Evolutionary conservation across 2,888 invertebrate species (phyloP).

Genomic region (Thyatira batis): DNA sequence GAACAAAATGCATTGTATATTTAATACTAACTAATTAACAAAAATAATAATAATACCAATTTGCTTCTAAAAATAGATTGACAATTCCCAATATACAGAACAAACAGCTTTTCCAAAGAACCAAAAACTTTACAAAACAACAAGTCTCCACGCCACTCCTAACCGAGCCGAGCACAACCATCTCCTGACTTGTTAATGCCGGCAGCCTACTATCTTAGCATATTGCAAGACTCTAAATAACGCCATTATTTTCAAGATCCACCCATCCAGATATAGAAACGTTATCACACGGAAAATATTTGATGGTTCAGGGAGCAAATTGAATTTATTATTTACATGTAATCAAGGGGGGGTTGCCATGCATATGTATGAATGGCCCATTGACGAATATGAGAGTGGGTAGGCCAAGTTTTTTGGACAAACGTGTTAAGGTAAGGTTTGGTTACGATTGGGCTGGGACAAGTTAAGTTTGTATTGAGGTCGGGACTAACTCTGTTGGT

Average conservation of each 20-base stretch:
- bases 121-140: background rate
- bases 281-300: conserved; percentile 72
- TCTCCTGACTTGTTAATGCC: conserved; percentile 81
- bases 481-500: background rate
- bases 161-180: conserved; percentile 60
- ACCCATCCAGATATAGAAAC: conserved; percentile 70
- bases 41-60: too few species aligned
- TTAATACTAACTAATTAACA: too few species aligned
- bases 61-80: too few species aligned
- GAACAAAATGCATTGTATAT: too few species aligned
- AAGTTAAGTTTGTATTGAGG: conserved; percentile 17
- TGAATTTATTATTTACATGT: conserved; percentile 79
- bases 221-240: conserved; percentile 81
- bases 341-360: conserved; percentile 56
- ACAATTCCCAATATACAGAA: background rate
- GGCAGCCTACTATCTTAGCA: conserved; percentile 80
- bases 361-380: conserved; percentile 58
- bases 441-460: conserved; percentile 26
- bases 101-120: background rate
- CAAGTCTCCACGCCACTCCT: conserved; percentile 40
- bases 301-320: conserved; percentile 71
- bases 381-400: conserved; percentile 58
- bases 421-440: conserved; percentile 9
- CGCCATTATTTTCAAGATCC: conserved; percentile 72
- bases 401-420: conserved; percentile 16